Evolutionary conservation across 2,888 invertebrate genomes (phyloP), one percentile per base, ranked within the genome.

Genomic region (Andrena haemorrhoa): DNA sequence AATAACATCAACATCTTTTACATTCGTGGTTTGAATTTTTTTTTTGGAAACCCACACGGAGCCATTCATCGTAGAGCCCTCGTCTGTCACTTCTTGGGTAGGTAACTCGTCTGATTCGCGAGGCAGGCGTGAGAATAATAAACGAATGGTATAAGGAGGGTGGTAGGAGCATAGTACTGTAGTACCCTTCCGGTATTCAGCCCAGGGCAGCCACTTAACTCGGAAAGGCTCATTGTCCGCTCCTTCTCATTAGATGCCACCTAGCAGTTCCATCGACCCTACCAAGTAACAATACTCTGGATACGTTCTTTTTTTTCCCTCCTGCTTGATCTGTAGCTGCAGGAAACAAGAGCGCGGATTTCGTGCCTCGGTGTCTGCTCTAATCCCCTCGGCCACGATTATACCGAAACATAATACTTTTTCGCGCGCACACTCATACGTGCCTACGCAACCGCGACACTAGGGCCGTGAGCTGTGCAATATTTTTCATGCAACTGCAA

Each of bases 241-340:
- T 85, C 79, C 83, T 86, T 83, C 86, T 86, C 86, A 86, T 86
- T 86, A 86, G 86, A 86, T 86, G 76, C 83, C 86, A 86, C 85
- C 86, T 85, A 86, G 85, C 86, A 86, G 86, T 82, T 83, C 81
- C 85, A 81, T 79, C 85, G 74, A 81, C 77, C 84, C 78, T 78
- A 65, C 76, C 70, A 58, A 83, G 83, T 79, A 85, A 86, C 85
- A 85, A 85, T 85, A 85, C 85, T 65, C 75, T 66, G 82, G 78
- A 82, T 77, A 76, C 77, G 84, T 82, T 86, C 83, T 85, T 83
- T 77, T 71, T 60, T 75, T 69, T 60, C 78, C 41, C 65, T 79
- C 73, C 61, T 71, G 23, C 83, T 68, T 75, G 82, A 85, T 85
- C 82, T 82, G 84, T 79, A 84, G 84, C 76, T 84, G 76, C 64